phyloP scores from a whole-genome alignment of 2,113 vertebrate species.

The Pteropus alecto region DNA sequence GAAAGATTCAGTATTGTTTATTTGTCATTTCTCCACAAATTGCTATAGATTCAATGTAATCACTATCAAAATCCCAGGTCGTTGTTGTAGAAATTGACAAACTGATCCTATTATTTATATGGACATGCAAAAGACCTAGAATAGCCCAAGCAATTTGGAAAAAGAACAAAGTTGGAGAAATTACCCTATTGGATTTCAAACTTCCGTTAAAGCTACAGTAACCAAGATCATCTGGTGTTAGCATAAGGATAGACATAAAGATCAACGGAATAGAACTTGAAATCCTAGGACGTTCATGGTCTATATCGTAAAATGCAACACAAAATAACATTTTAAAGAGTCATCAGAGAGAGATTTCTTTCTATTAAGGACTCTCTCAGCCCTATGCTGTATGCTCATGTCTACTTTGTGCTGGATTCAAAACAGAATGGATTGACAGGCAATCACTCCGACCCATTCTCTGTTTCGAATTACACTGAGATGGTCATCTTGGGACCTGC shows the following conservation, averaged over 20 bases:
- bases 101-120: neutral
- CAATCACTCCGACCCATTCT: neutral
- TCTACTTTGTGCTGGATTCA: neutral
- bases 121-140: neutral
- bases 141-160: neutral
- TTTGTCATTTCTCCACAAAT: neutral
- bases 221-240: neutral
- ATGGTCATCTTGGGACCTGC: neutral
- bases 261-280: neutral
- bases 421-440: accelerated
- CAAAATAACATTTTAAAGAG: neutral
- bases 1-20: neutral
- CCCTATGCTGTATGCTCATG: neutral
- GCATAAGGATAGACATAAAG: neutral
- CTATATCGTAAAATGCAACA: neutral
- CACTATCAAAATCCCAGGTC: neutral
- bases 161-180: neutral
- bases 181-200: neutral
- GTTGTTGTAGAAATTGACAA: neutral
- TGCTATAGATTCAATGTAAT: neutral
- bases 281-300: neutral
- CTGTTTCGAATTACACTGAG: neutral
- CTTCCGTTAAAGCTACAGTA: neutral
- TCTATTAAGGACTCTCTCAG: neutral
- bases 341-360: neutral